Percentiles rank a stretch among this genome's conserved stretches.
phyloP scores from a whole-genome alignment of 92 coral and sea anemone species.

The Actinernus sp. region DNA sequence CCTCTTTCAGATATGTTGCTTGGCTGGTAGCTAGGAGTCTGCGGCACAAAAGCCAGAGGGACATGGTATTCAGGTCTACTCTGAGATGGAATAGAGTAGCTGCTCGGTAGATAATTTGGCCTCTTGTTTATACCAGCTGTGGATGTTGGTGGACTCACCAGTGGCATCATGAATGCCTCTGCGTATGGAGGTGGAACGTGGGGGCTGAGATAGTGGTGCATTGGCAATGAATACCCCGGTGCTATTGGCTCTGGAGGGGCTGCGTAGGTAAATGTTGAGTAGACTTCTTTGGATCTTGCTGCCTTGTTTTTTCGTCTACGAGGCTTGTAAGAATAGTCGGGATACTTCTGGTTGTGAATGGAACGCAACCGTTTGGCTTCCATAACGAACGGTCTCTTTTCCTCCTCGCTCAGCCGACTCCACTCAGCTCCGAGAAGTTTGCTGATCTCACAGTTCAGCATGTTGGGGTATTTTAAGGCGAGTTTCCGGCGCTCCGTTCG shows the following conservation, averaged over 20 bases:
- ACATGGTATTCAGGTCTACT: conserved; percentile 71
- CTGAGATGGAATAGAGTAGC: conserved; percentile 34
- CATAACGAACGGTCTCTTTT: conserved; percentile 83
- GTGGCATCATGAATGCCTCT: conserved; percentile 81
- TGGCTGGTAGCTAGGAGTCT: conserved; percentile 66
- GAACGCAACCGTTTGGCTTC: conserved; percentile 90
- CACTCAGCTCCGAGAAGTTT: conserved; percentile 92
- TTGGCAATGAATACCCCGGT: conserved; percentile 73
- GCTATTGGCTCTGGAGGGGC: conserved; percentile 51
- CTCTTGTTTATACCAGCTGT: conserved; percentile 49
- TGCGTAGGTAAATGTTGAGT: conserved; percentile 75
- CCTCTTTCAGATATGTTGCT: conserved; percentile 66
- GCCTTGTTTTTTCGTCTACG: conserved; percentile 79
- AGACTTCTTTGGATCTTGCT: conserved; percentile 71
- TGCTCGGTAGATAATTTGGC: conserved; percentile 31
- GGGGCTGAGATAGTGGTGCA: conserved; percentile 86
- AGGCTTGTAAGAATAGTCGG: conserved; percentile 90
- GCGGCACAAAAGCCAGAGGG: conserved; percentile 74
- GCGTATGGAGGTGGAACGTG: conserved; percentile 84
- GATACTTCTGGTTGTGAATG: conserved; percentile 93
- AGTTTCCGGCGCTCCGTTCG: conserved; percentile 89
- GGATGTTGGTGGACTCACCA: conserved; percentile 61
- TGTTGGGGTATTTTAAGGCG: conserved; percentile 92
- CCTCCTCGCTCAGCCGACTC: conserved; percentile 92
- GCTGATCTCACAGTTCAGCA: conserved; percentile 95